Percentiles rank a stretch among this genome's conserved stretches.
These are phyloP conservation scores for Bellardia bayeri DNA, from an alignment of 2,888 invertebrate genomes.

Conservation along the genomic window DNA sequence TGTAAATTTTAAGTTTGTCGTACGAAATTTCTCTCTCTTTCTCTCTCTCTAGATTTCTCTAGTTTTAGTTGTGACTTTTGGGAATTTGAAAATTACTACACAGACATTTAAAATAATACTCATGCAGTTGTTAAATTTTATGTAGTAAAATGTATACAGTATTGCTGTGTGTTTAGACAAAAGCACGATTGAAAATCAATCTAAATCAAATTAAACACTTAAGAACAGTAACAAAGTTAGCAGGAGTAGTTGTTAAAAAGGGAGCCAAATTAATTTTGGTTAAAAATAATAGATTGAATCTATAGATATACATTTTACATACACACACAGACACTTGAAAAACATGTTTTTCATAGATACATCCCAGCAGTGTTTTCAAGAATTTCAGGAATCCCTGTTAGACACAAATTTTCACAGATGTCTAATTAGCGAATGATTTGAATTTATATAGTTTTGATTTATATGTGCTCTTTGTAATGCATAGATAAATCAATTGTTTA, in stretches of 20 bases:
- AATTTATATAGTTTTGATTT: too few relatives aligned
- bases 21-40: background rate
- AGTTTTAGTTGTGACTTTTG: constrained; percentile 32
- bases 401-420: too few relatives aligned
- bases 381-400: too few relatives aligned
- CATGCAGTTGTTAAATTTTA: background rate
- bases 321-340: background rate
- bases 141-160: background rate
- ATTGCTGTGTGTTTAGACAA: background rate
- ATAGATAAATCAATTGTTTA: too few relatives aligned
- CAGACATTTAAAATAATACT: constrained; percentile 21
- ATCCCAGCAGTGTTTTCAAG: too few relatives aligned
- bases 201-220: constrained; percentile 72
- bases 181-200: constrained; percentile 62
- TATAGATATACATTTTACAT: background rate
- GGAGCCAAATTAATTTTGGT: constrained; percentile 50
- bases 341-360: background rate
- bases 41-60: background rate
- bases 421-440: too few relatives aligned
- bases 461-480: too few relatives aligned
- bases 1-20: constrained; percentile 17
- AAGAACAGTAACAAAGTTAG: constrained; percentile 43
- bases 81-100: constrained; percentile 13
- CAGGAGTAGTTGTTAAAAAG: constrained; percentile 17
- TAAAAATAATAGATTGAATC: constrained; percentile 28